phyloP scores from a whole-genome alignment of 1,140 invertebrate genomes.

The Amyelois transitella region DNA sequence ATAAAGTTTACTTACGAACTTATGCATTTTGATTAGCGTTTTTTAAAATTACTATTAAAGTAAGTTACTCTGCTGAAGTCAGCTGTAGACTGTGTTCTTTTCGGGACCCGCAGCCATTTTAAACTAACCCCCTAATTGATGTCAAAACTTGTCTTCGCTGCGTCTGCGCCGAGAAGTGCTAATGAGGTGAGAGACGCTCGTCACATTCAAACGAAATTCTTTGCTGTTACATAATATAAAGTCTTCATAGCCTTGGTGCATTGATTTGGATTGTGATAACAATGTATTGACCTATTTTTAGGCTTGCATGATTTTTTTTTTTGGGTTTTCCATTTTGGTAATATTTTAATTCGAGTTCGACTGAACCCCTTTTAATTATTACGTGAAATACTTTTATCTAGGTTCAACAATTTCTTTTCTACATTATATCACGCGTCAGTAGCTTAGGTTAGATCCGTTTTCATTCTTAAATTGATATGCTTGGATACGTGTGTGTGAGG shows the following conservation, averaged over 20 bases:
- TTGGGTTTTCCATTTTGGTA: no score
- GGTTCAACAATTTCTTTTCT: no score
- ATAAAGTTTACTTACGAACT: constrained; percentile 46
- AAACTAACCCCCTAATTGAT: constrained; percentile 45
- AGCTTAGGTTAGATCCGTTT: no score
- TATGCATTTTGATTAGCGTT: constrained; percentile 45
- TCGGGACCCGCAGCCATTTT: constrained; percentile 30
- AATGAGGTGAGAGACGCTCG: constrained; percentile 44
- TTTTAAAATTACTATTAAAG: constrained; percentile 18
- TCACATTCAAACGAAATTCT: constrained; percentile 29
- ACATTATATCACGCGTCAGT: no score
- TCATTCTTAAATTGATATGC: no score
- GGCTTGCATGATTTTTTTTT: constrained; percentile 17
- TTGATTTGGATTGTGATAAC: neutral
- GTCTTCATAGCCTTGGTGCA: neutral
- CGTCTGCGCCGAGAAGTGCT: constrained; percentile 43
- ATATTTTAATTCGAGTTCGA: no score
- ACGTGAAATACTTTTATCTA: no score
- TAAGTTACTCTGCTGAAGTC: constrained; percentile 28
- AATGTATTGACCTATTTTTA: neutral
- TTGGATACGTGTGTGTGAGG: no score
- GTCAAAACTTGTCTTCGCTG: constrained; percentile 42
- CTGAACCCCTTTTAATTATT: no score
- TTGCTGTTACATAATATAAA: constrained; percentile 15
- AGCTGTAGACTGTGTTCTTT: constrained; percentile 39